Conservation (phyloP, 2,797 vertebrate species). For the Nannoperca australis region DNA sequence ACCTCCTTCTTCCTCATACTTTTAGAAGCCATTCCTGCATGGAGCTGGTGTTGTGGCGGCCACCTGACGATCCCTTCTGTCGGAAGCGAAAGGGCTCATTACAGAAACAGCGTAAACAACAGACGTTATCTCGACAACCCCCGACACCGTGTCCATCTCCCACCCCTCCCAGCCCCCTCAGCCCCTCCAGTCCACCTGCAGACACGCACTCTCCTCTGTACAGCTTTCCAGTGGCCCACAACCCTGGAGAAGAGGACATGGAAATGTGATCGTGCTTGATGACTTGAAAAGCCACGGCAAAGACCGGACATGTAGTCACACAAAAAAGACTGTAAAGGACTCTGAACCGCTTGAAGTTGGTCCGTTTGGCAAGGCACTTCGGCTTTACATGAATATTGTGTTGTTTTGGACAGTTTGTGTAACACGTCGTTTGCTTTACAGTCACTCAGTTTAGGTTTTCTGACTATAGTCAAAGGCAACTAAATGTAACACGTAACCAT, state of each 20-base stretch:
- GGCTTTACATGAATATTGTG: slow-evolving; percentile 35
- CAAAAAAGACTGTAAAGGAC: slow-evolving; percentile 15
- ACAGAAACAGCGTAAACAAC: slow-evolving; percentile 84
- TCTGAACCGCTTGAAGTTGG: slow-evolving; percentile 17
- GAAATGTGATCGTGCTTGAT: slow-evolving; percentile 77
- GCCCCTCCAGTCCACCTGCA: slow-evolving; percentile 56
- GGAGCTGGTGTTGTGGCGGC: slow-evolving; percentile 89
- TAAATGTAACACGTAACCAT: slow-evolving; percentile 9
- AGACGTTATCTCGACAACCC: slow-evolving; percentile 68
- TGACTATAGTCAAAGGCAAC: slow-evolving; percentile 8
- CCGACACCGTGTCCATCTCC: slow-evolving; percentile 74
- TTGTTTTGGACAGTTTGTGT: slow-evolving; percentile 39
- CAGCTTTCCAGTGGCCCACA: slow-evolving; percentile 67
- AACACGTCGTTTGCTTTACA: slow-evolving; percentile 41
- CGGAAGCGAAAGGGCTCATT: slow-evolving; percentile 82
- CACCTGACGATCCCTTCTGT: slow-evolving; percentile 83
- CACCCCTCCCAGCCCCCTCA: slow-evolving; percentile 53
- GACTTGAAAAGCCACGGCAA: slow-evolving; percentile 38
- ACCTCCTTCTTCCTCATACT: not conserved
- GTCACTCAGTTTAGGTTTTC: slow-evolving; percentile 27
- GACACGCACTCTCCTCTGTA: slow-evolving; percentile 64
- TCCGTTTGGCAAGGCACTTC: slow-evolving; percentile 25
- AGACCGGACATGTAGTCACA: slow-evolving; percentile 33
- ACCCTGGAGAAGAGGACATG: slow-evolving; percentile 87
- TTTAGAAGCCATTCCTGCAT: slow-evolving; percentile 87